These are phyloP conservation scores for Gerris lacustris DNA, from an alignment of 2,888 invertebrate species.

Conservation along the genomic window DNA sequence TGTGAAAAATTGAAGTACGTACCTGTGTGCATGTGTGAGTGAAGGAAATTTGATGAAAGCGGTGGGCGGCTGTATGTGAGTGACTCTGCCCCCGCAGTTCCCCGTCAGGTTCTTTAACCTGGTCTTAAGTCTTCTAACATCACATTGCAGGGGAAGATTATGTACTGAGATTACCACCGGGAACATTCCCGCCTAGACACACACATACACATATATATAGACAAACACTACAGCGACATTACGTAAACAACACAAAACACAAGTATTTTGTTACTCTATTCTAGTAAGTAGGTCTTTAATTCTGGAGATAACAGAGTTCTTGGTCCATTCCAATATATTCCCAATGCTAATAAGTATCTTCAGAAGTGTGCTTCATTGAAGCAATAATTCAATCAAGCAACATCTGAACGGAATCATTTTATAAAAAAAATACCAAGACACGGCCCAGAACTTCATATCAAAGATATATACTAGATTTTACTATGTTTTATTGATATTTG, in stretches of 20 bases:
- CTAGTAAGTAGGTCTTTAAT: too few relatives aligned
- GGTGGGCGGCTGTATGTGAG: conserved; percentile 48
- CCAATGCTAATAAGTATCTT: too few relatives aligned
- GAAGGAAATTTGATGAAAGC: conserved; percentile 60
- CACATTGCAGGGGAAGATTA: conserved; percentile 53
- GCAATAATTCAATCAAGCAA: too few relatives aligned
- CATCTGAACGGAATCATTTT: too few relatives aligned
- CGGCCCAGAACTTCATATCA: too few relatives aligned
- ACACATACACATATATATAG: conserved; percentile 13
- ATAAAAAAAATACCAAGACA: too few relatives aligned
- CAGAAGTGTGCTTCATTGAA: too few relatives aligned
- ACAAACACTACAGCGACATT: background rate
- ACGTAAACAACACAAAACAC: background rate
- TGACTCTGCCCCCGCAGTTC: conserved; percentile 69
- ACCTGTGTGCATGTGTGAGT: conserved; percentile 59
- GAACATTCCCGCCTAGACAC: conserved; percentile 28
- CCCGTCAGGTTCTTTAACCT: conserved; percentile 57
- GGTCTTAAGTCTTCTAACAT: conserved; percentile 45
- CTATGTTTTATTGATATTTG: too few relatives aligned
- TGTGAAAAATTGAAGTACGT: background rate
- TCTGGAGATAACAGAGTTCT: too few relatives aligned
- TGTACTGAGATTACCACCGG: conserved; percentile 51
- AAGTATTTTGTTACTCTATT: too few relatives aligned
- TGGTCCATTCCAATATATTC: too few relatives aligned
- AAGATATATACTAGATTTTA: too few relatives aligned